Conservation (phyloP, 2,888 invertebrate species). For the Eulithis testata region DNA sequence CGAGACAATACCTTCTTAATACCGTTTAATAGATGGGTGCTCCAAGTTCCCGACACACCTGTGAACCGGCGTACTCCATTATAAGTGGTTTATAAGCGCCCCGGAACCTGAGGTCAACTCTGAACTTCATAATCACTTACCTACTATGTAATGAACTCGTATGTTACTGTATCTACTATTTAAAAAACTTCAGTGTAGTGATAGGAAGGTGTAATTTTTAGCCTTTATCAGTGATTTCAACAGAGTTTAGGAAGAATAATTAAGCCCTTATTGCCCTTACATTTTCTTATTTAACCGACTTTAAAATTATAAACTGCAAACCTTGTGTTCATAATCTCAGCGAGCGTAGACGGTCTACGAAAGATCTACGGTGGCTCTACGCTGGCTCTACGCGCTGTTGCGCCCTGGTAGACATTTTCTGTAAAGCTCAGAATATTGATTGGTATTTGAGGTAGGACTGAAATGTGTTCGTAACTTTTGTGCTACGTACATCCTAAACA, state of each 20-base stretch:
- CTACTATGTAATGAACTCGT: neutral
- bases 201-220: no score
- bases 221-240: no score
- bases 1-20: constrained; percentile 1
- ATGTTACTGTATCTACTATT: neutral
- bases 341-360: constrained; percentile 2
- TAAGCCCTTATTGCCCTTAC: no score
- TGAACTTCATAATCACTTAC: neutral
- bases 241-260: no score
- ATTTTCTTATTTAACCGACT: neutral
- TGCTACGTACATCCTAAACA: no score
- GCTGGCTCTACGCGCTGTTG: no score
- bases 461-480: no score
- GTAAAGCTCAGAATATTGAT: no score
- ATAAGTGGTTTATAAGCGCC: neutral
- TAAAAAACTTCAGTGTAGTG: no score
- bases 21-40: constrained; percentile 2
- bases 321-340: neutral
- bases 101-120: neutral
- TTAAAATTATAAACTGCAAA: neutral
- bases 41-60: neutral
- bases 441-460: no score
- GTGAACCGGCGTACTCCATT: constrained; percentile 2
- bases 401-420: no score
- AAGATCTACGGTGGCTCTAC: neutral